phyloP scores from a whole-genome alignment of 1,140 invertebrate species.

The Papilio polytes region DNA sequence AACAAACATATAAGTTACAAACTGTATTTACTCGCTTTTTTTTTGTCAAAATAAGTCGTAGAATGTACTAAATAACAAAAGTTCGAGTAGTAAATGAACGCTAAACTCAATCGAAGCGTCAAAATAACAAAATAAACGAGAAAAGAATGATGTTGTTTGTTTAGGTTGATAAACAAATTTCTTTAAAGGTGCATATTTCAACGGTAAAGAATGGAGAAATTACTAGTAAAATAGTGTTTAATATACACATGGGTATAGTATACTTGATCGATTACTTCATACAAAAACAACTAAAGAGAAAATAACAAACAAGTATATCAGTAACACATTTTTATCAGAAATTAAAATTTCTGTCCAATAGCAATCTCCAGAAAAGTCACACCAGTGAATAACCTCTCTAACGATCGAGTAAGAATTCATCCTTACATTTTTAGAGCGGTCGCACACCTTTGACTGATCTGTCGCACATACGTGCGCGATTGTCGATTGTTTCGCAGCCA shows the following conservation, averaged over 20 bases:
- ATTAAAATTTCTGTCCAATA: no score
- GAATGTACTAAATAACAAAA: not conserved
- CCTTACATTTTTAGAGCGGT: not conserved
- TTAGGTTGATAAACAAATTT: slow-evolving; percentile 42
- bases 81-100: slow-evolving; percentile 19
- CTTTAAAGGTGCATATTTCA: not conserved
- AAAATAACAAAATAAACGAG: slow-evolving; percentile 50
- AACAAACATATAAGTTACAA: not conserved
- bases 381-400: not conserved
- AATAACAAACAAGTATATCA: no score
- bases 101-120: slow-evolving; percentile 47
- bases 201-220: not conserved
- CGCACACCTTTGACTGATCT: no score
- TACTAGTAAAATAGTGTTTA: not conserved
- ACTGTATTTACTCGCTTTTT: not conserved
- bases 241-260: no score
- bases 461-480: no score
- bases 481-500: no score
- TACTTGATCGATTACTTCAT: no score
- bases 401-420: not conserved
- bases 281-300: no score
- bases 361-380: not conserved
- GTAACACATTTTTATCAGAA: no score
- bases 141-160: slow-evolving; percentile 49
- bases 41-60: slow-evolving; percentile 6